Evolutionary conservation across 2,888 invertebrate species (phyloP).

Genomic region (Ochlodes sylvanus): DNA sequence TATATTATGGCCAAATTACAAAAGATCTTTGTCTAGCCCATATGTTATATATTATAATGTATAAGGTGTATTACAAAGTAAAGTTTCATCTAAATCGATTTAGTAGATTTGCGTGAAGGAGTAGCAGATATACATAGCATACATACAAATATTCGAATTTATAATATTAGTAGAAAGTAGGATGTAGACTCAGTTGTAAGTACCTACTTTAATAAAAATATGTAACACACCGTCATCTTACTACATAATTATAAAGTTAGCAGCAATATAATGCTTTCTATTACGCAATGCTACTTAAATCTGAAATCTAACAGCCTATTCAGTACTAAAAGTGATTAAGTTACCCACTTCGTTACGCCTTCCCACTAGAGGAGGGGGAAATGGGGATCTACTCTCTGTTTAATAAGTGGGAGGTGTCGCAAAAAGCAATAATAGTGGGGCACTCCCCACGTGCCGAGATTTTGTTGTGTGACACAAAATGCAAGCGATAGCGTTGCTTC

Average conservation of each 20-base stretch:
- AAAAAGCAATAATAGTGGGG: conserved; percentile 63
- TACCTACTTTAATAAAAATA: background rate
- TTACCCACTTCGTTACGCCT: conserved; percentile 48
- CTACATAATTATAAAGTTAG: conserved; percentile 43
- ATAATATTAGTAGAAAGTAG: no score
- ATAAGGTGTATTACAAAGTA: no score
- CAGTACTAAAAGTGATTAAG: conserved; percentile 33
- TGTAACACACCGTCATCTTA: conserved; percentile 21
- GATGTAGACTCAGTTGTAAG: no score
- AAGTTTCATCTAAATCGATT: no score
- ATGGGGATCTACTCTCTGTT: conserved; percentile 61
- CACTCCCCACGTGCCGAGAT: conserved; percentile 55
- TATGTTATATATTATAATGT: no score
- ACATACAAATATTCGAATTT: no score
- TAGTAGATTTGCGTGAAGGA: no score
- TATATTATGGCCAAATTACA: no score
- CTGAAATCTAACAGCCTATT: conserved; percentile 43
- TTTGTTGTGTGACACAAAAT: conserved; percentile 53
- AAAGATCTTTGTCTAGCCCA: no score
- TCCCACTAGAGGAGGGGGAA: conserved; percentile 54
- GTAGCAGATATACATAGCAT: no score
- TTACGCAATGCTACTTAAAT: conserved; percentile 46
- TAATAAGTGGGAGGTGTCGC: conserved; percentile 79
- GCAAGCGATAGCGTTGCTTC: conserved; percentile 36
- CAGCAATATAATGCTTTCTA: conserved; percentile 48